These are phyloP conservation scores for Aphodius sticticus DNA, from an alignment of 2,888 invertebrate species.

Conservation along the genomic window DNA sequence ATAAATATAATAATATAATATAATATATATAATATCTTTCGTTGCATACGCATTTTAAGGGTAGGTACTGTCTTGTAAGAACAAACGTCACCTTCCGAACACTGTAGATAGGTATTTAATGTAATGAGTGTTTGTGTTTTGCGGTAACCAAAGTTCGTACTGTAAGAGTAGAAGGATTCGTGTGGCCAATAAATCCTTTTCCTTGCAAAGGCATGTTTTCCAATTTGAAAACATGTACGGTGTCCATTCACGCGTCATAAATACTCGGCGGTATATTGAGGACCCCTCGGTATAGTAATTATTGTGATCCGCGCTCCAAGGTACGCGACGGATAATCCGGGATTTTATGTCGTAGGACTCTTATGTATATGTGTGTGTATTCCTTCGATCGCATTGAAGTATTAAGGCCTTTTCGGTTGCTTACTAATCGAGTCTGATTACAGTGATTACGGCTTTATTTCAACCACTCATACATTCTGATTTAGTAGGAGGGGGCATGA, in stretches of 20 bases:
- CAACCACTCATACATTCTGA: neutral
- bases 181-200: constrained; percentile 12
- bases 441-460: neutral
- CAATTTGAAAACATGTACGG: constrained; percentile 4
- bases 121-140: neutral
- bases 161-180: constrained; percentile 7
- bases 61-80: no score
- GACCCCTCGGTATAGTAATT: constrained; percentile 12
- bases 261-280: constrained; percentile 12
- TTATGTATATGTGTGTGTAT: constrained; percentile 1
- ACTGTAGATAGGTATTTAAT: no score
- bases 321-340: constrained; percentile 22
- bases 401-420: neutral
- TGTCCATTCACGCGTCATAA: constrained; percentile 14
- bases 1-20: no score
- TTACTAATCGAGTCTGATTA: constrained; percentile 18
- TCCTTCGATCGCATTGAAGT: constrained; percentile 4
- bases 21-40: no score
- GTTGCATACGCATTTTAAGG: no score
- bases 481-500: neutral
- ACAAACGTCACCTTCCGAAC: no score
- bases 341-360: constrained; percentile 14
- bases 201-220: neutral
- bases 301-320: constrained; percentile 20
- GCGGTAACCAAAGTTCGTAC: constrained; percentile 17